Conservation (phyloP, 2,797 vertebrate species). For the Cheirogaleus major region DNA sequence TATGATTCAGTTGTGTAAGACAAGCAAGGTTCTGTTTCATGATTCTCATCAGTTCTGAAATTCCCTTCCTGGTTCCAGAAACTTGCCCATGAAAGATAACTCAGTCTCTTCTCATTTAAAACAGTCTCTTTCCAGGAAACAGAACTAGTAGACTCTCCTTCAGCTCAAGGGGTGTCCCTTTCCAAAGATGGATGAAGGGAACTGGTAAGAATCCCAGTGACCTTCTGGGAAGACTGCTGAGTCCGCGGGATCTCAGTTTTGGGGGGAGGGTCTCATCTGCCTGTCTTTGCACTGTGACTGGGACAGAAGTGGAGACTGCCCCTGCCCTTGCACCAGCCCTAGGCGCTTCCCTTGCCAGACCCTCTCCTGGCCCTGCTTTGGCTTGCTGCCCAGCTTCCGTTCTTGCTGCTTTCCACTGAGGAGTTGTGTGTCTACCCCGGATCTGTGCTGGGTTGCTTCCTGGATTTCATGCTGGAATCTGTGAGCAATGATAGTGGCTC, state of each 20-base stretch:
- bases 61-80: background rate
- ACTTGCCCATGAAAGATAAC: background rate
- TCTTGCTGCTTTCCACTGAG: fast-evolving
- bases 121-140: background rate
- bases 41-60: background rate
- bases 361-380: background rate
- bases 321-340: background rate
- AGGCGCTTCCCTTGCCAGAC: background rate
- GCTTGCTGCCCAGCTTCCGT: background rate
- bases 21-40: background rate
- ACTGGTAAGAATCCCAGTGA: background rate
- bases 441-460: no score
- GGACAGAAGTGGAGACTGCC: background rate
- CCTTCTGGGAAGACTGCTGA: background rate
- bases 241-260: background rate
- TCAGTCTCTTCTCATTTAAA: background rate
- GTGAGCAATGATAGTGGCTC: background rate
- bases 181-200: background rate
- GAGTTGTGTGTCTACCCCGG: background rate
- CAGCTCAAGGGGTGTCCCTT: no score
- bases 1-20: background rate
- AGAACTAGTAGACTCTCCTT: background rate
- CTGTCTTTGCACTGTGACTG: background rate
- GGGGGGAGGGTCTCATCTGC: background rate
- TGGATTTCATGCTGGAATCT: background rate